Evolutionary conservation across 2,888 invertebrate species (phyloP), one percentile per base, ranked within the genome.

Genomic region (Odontothrips loti): DNA sequence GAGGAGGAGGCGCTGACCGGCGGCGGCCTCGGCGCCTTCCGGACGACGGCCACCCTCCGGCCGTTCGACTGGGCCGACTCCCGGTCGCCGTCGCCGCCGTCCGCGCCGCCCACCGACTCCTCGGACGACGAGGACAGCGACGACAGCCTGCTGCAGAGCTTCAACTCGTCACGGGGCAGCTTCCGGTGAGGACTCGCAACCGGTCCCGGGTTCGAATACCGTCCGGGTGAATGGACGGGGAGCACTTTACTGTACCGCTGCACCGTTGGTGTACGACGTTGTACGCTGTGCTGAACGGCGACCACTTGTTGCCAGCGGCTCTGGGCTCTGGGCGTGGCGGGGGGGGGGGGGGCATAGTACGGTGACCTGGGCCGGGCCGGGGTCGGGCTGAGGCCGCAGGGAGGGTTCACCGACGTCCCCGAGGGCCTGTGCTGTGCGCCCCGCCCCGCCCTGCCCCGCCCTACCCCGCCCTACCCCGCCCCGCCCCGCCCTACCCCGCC

Each of bases 101-200:
- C 83, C 80, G 84, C 83, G 58, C 80, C 83, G 63, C 83, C 83
- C 80, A 84, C 83, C 82, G 83, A 83, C 78, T 82, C 82, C 80
- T 82, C 80, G 15, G 83, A 83, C 79, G 83, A 83, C 4, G 83
- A 80, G 78, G 29, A 81, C 81, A 27, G 80, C 48, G 83, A 83
- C 75, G 84, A 85, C 82, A 84, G 84, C 79, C 82, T 83, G 9
- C 75, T 84, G 78, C 83, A 82, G 23, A 82, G 84, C 75, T 84
- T 84, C 48, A 75, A 83, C 80, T 84, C 85, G 8, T 84, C 84
- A 12, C 80, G 83, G 78, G 82, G 83, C 63, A 84, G 84, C 79
- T 84, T 84, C 83, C 83, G 84, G 47, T 84, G 83, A 47, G 58
- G 63, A 43, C 29, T 34, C 80, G 4, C 23, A 47, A 6, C 48